These are phyloP conservation scores for Drosophila erecta DNA, from an alignment of 1,140 invertebrate species.

Conservation along the genomic window DNA sequence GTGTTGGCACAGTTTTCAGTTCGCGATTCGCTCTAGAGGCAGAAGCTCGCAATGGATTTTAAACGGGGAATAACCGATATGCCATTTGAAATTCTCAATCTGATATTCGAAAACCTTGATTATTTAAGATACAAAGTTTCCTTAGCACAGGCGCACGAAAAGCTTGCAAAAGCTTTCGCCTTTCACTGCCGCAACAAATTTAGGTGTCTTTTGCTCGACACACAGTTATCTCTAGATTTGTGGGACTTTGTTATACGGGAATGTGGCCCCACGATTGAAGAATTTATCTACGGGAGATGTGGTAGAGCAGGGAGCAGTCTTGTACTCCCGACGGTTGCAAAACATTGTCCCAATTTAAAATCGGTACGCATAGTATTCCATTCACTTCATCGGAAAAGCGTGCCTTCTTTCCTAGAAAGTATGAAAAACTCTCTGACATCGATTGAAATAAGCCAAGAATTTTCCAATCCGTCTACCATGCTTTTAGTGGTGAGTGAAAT, in stretches of 20 bases:
- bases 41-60: slow-evolving; percentile 1
- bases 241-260: neutral
- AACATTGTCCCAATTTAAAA: slow-evolving; percentile 3
- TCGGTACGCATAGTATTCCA: neutral
- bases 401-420: neutral
- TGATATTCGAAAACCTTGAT: slow-evolving; percentile 6
- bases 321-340: neutral
- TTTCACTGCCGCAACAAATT: slow-evolving; percentile 1
- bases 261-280: neutral
- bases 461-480: neutral
- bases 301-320: too few species aligned
- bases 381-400: neutral
- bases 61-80: slow-evolving; percentile 6
- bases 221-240: neutral
- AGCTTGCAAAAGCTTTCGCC: slow-evolving; percentile 7
- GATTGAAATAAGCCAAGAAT: neutral
- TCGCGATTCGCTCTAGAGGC: neutral
- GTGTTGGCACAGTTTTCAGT: slow-evolving; percentile 1
- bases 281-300: neutral
- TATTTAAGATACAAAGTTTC: neutral
- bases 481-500: neutral
- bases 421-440: neutral
- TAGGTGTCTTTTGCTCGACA: neutral
- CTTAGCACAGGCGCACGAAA: neutral
- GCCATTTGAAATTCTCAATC: slow-evolving; percentile 24